Percentiles rank a stretch among this genome's conserved stretches.
These are phyloP conservation scores for Brachypteracias leptosomus DNA, from an alignment of 2,113 vertebrate species.

Conservation along the genomic window DNA sequence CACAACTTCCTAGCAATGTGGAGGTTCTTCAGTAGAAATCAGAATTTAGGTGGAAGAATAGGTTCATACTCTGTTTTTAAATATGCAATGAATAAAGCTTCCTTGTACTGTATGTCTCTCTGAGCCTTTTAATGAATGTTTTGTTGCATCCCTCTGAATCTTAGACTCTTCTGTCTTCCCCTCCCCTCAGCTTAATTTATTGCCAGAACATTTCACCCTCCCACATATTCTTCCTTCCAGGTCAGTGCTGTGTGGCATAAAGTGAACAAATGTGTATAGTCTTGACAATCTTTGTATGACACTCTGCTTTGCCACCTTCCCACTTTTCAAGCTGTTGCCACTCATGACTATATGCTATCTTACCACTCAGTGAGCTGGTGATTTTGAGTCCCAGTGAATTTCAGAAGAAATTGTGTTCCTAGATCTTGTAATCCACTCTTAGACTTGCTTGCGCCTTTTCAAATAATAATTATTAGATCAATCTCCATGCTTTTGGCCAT, in stretches of 20 bases:
- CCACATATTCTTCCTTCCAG: conserved; percentile 54
- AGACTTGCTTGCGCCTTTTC: neutral
- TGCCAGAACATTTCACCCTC: conserved; percentile 49
- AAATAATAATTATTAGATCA: neutral
- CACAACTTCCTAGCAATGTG: neutral
- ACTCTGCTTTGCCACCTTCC: conserved; percentile 51
- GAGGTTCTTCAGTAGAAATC: neutral
- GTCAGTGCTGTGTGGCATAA: conserved; percentile 50
- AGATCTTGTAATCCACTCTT: neutral
- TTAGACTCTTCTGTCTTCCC: neutral
- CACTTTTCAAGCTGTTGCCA: conserved; percentile 55
- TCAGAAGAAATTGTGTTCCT: neutral
- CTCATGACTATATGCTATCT: neutral
- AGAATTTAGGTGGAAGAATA: neutral
- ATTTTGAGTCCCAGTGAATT: neutral
- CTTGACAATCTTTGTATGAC: conserved; percentile 31
- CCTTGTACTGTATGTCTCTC: neutral
- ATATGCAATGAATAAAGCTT: neutral
- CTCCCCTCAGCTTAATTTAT: neutral
- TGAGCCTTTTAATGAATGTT: neutral
- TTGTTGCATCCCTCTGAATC: neutral
- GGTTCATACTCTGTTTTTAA: neutral
- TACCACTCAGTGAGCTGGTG: neutral
- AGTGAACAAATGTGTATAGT: conserved; percentile 66
- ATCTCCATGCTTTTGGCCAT: neutral